Conservation (phyloP, 2,113 vertebrate genomes). For the Erpornis zantholeuca region DNA sequence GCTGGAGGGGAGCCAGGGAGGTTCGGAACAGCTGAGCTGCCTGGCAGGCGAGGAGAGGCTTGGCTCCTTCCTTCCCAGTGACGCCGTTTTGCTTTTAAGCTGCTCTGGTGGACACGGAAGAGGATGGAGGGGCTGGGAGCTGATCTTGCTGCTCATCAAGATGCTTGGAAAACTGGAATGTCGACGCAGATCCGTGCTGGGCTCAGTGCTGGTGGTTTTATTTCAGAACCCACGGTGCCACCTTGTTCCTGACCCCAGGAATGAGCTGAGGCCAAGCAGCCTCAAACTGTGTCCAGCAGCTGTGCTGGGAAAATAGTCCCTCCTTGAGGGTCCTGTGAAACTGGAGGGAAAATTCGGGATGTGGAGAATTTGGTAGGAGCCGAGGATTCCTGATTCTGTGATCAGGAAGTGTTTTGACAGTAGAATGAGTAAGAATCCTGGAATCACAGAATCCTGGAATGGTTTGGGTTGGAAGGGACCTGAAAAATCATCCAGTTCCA, state of each 20-base stretch:
- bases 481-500: neutral
- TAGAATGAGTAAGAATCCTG: accelerated
- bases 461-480: neutral
- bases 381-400: too few relatives aligned
- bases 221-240: accelerated
- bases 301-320: neutral
- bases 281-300: neutral
- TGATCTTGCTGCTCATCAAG: neutral
- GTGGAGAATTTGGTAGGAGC: neutral
- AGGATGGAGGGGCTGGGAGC: neutral
- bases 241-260: neutral
- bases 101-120: accelerated
- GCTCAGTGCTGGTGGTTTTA: accelerated
- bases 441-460: neutral
- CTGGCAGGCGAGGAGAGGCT: neutral
- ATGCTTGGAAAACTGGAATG: accelerated
- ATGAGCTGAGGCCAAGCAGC: neutral
- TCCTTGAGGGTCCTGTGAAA: neutral
- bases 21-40: neutral
- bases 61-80: neutral
- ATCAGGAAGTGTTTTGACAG: neutral
- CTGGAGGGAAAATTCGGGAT: neutral
- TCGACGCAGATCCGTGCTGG: accelerated
- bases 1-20: neutral
- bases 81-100: neutral